Percentiles rank a stretch among this genome's conserved stretches.
phyloP scores from a whole-genome alignment of 2,113 vertebrate species.

The Neofelis nebulosa region DNA sequence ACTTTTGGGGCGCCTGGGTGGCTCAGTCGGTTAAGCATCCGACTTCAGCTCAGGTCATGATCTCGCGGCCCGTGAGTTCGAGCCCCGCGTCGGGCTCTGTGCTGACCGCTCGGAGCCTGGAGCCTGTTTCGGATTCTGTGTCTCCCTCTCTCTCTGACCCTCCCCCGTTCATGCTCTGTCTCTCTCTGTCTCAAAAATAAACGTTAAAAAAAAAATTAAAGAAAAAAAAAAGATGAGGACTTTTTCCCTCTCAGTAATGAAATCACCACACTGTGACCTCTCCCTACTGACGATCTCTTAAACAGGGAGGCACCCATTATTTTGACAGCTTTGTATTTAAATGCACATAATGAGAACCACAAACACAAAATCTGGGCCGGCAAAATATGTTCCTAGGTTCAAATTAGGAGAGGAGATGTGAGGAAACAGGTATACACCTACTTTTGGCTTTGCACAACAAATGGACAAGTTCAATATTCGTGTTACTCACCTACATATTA shows the following conservation, averaged over 20 bases:
- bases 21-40: no score
- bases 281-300: not conserved
- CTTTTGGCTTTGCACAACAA: slow-evolving; percentile 36
- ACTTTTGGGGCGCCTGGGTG: no score
- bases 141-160: no score
- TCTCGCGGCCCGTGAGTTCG: no score
- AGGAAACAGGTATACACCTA: not conserved
- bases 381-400: not conserved
- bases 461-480: not conserved
- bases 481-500: not conserved
- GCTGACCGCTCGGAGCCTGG: no score
- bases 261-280: not conserved
- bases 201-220: no score
- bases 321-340: not conserved
- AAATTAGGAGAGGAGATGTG: not conserved
- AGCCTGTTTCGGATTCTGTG: no score
- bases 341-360: not conserved
- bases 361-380: not conserved
- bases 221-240: not conserved
- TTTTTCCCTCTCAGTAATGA: not conserved
- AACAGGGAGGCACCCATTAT: not conserved
- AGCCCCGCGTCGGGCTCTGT: no score
- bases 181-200: no score
- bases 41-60: no score
- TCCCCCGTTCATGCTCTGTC: no score